These are phyloP conservation scores for Macrosiphum euphorbiae DNA, from an alignment of 2,888 invertebrate genomes.

Conservation along the genomic window DNA sequence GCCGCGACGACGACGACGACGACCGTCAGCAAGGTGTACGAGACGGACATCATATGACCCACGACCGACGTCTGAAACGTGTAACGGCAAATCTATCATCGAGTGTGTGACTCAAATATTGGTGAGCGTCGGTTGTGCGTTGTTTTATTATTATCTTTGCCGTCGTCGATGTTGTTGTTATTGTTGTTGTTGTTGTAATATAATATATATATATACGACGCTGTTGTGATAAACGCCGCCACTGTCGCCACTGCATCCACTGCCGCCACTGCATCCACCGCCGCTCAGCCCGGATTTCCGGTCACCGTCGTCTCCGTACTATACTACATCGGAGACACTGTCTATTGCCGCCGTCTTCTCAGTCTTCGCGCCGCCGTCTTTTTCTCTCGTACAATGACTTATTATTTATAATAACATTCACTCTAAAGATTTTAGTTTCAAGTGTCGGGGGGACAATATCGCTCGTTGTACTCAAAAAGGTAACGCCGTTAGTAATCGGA, in stretches of 20 bases:
- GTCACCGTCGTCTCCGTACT: background rate
- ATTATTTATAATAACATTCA: background rate
- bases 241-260: background rate
- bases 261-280: background rate
- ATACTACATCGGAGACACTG: background rate
- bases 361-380: too few species aligned
- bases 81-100: background rate
- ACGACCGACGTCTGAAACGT: slow-evolving; percentile 50
- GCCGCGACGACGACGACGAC: slow-evolving; percentile 66
- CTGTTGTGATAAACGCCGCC: background rate
- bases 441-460: background rate
- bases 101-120: background rate
- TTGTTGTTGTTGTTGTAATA: background rate
- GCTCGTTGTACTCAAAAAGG: background rate
- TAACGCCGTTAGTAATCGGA: background rate
- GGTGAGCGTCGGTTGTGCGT: background rate
- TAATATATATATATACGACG: background rate
- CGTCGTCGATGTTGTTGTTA: background rate
- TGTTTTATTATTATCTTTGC: background rate
- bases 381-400: background rate
- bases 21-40: slow-evolving; percentile 84
- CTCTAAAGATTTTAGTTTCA: background rate
- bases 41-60: slow-evolving; percentile 93
- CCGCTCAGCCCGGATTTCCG: background rate
- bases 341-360: background rate